Evolutionary conservation across 2,797 vertebrate genomes (phyloP).

Genomic region (Parotocinclus haroldoi): DNA sequence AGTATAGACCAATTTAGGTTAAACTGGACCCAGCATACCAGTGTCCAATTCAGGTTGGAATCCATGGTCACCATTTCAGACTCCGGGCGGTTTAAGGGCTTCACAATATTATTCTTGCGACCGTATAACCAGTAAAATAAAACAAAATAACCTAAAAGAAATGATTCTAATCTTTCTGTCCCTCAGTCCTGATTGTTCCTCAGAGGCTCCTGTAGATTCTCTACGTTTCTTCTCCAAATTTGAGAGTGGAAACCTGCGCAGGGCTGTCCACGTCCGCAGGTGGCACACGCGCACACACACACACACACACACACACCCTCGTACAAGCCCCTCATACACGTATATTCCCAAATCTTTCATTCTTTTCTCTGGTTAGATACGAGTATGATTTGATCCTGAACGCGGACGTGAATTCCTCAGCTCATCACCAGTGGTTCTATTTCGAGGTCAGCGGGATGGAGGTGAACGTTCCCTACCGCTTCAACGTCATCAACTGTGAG

Average conservation of each 20-base stretch:
- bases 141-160: no score
- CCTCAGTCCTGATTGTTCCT: slow-evolving; percentile 59
- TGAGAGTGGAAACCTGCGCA: slow-evolving; percentile 88
- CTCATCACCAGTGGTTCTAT: slow-evolving; percentile 92
- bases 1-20: no score
- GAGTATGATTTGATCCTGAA: slow-evolving; percentile 91
- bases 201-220: slow-evolving; percentile 51
- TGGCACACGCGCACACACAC: slow-evolving; percentile 51
- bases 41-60: no score
- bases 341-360: neutral
- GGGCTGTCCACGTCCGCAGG: slow-evolving; percentile 86
- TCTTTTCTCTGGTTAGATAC: slow-evolving; percentile 60
- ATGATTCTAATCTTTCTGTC: slow-evolving; percentile 41
- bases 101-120: no score
- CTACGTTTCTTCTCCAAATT: slow-evolving; percentile 87
- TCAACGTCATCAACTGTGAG: slow-evolving; percentile 94
- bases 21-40: no score
- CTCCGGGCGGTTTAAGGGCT: no score
- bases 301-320: neutral
- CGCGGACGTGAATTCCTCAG: slow-evolving; percentile 75
- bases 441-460: slow-evolving; percentile 84
- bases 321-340: neutral
- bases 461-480: slow-evolving; percentile 73
- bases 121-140: no score
- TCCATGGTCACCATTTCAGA: no score